Evolutionary conservation across 2,888 invertebrate species (phyloP), one percentile per base, ranked within the genome.

Genomic region (Matsumyia berberina): DNA sequence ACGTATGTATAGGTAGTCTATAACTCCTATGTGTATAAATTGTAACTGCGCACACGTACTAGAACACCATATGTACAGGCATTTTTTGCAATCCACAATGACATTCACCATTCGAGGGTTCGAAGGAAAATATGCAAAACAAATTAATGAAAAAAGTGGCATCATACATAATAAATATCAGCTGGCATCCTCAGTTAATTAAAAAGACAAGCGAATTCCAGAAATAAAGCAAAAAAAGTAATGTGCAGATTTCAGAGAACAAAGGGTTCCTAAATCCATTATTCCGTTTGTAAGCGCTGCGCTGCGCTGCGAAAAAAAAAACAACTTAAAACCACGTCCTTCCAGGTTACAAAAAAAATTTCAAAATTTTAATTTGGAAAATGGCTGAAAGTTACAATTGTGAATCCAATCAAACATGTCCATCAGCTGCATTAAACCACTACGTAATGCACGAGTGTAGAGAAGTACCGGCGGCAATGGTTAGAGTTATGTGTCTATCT

Each of bases 341-440:
- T 19, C 15, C n/a, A 17, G 15, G 11, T 35, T 49, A 31, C 19
- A 19, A 19, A 33, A 73, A 66, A 66, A 73, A 73, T 37, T 24
- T 62, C 37, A 12, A 69, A 69, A 76, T 69, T 76, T 69, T 81
- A 74, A 81, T 81, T 81, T 69, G 46, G 44, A 76, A 81, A 69
- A 69, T 81, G 80, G 69, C 62, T 62, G 51, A 69, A 69, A 60
- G 66, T 74, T 31, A 46, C 69, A 76, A 51, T 49, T 80, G 60
- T 42, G 49, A 69, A 62, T 69, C 44, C 60, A 69, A 74, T 67
- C 67, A 69, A 62, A 67, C 49, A 69, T 58, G 67, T 76, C 76
- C 62, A 69, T 81, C 80, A 76, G 76, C 12, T 69, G 69, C 76
- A 69, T 55, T 76, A 69, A 74, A 49, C 17, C 70, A 46, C 29